Evolutionary conservation across 2,888 invertebrate species (phyloP), one percentile per base, ranked within the genome.

Genomic region (Latheticus oryzae): DNA sequence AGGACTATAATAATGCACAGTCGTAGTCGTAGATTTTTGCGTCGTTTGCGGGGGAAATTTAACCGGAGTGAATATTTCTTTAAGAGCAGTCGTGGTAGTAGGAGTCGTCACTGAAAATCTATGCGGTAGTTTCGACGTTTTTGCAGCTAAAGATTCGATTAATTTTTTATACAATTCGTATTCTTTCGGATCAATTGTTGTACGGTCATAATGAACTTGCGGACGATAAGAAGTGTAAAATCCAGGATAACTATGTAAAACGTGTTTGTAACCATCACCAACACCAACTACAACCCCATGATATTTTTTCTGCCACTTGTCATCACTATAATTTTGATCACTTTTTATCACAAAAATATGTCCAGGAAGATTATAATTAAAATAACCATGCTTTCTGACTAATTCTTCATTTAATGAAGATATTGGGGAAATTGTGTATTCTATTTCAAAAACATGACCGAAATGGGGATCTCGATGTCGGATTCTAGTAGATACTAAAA

Each of bases 271-370:
- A 13, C 72, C 73, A 45, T 71, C 66, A 3, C 65, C 62, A 30
- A 61, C 65, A n/a, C n/a, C n/a, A n/a, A n/a, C n/a, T n/a, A n/a
- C n/a, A 19, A 48, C 42, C 4, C 23, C 26, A 33, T 15, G 17
- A 15, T 32, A 35, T 24, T 35, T 32, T 13, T 38, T 50, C n/a
- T n/a, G n/a, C n/a, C n/a, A n/a, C n/a, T n/a, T n/a, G n/a, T n/a
- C n/a, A n/a, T n/a, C n/a, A n/a, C n/a, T n/a, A n/a, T n/a, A n/a
- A n/a, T n/a, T n/a, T 7, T 48, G 37, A 33, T 73, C 65, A 48
- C 65, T 69, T 65, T 81, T 82, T n/a, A 88, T 83, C 9, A 88
- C 84, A 65, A 86, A 89, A n/a, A 85, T 84, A 73, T 85, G 82
- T 1, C 84, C 82, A 3, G 84, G 83, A 53, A 82, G 79, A 58